phyloP scores from a whole-genome alignment of 2,797 vertebrate genomes.

The Ispidina picta region DNA sequence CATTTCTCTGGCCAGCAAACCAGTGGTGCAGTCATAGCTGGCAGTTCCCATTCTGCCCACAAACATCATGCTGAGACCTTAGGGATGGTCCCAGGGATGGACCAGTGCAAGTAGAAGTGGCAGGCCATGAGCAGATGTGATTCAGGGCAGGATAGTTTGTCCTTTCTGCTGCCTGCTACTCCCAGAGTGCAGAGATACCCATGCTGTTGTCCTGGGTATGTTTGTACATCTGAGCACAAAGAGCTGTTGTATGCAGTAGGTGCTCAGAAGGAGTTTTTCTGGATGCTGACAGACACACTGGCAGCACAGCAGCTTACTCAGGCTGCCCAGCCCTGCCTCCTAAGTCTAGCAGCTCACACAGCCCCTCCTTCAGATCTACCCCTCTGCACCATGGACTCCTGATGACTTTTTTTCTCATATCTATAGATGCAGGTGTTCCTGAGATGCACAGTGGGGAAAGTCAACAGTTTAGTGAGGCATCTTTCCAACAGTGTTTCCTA shows the following conservation, averaged over 20 bases:
- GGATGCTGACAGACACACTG: neutral
- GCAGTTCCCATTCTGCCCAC: too few relatives aligned
- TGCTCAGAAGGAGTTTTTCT: neutral
- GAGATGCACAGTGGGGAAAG: neutral
- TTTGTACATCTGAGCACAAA: neutral
- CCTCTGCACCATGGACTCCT: neutral
- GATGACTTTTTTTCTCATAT: neutral
- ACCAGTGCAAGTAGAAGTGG: too few relatives aligned
- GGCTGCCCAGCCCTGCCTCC: neutral
- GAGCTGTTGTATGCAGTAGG: neutral
- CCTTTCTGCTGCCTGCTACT: neutral
- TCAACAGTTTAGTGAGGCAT: neutral
- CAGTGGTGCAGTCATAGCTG: too few relatives aligned
- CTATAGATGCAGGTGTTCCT: neutral
- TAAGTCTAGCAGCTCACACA: neutral
- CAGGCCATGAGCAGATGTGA: too few relatives aligned
- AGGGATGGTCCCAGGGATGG: too few relatives aligned
- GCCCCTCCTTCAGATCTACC: neutral
- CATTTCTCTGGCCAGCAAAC: too few relatives aligned
- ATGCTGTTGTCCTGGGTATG: rapidly evolving
- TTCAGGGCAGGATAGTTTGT: neutral
- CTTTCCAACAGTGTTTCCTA: neutral
- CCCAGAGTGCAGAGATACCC: rapidly evolving
- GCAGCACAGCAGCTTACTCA: neutral
- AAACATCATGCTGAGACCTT: too few relatives aligned